Evolutionary conservation across 35 echinoderm and acorn worm genomes (phyloP), one percentile per base, ranked within the genome.

Genomic region (Apostichopus parvimensis): DNA sequence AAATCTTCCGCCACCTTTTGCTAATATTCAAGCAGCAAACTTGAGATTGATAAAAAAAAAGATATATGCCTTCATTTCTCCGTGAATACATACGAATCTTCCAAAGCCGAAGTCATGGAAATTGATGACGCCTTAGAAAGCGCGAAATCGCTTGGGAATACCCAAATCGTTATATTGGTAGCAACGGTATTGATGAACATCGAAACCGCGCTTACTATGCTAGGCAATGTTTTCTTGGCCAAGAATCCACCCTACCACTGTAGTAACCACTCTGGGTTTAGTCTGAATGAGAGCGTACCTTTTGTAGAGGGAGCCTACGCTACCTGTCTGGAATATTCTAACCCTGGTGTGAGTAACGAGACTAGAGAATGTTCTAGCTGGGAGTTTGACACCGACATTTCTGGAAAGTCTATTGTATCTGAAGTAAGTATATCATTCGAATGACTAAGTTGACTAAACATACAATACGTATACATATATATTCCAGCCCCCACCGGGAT

Each of bases 101-200:
- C 58, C 58, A 61, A 61, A 61, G 34, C 34, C 34, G 34, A 61
- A 1, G 12, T 9, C 24, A 88, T 88, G 86, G 86, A 88, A 7
- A 9, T 88, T 34, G 68, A 72, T 15, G 64, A 88, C 10, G 86
- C 61, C 20, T 9, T 88, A 8, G 8, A 68, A 2, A 15, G 15
- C 15, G 86, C 86, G 9, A 15, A 26, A 9, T 64, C 86, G 6
- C 34, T 88, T 22, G 86, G 86, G 8, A 26, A 64, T 22, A 17
- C 61, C 1, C 66, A 75, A 73, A 24, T 45, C 1, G 26, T 88
- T 21, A 55, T 88, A 54, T 8, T 88, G 62, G 6, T 88, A 1
- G 64, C 86, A 11, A 66, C 86, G 18, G 24, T 73, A 10, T 20
- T 88, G 18, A 72, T 88, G 86, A 68, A 88, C n/a, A 72, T 88